Evolutionary conservation across 2,888 invertebrate genomes (phyloP).

Genomic region (Platycnemis pennipes): DNA sequence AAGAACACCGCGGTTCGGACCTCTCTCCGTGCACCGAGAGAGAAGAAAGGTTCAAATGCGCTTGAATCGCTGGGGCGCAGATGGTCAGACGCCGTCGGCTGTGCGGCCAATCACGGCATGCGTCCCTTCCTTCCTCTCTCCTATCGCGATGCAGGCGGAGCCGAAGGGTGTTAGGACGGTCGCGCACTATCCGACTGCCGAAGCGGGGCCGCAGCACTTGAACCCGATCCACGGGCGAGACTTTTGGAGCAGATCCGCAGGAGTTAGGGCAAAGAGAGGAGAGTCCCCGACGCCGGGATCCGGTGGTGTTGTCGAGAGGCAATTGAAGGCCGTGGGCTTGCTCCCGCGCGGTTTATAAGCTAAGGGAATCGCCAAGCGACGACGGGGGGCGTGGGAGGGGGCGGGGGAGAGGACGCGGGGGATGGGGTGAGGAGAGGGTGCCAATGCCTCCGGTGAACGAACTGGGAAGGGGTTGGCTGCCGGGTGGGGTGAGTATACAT

Average conservation of each 20-base stretch:
- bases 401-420: background rate
- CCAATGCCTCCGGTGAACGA: too few species aligned
- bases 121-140: background rate
- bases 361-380: background rate
- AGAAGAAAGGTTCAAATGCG: too few species aligned
- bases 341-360: background rate
- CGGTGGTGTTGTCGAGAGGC: background rate
- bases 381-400: background rate
- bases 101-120: too few species aligned
- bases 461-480: background rate
- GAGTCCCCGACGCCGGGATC: background rate
- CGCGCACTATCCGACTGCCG: background rate
- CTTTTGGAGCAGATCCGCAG: background rate
- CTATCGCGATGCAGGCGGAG: background rate
- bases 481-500: background rate
- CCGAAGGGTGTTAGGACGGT: background rate
- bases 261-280: background rate
- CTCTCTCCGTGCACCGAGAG: background rate
- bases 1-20: background rate
- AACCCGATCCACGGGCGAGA: background rate
- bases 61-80: too few species aligned
- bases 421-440: background rate
- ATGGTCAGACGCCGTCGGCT: too few species aligned
- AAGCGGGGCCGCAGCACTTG: background rate
- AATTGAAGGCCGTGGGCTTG: background rate